Base-by-base conservation (phyloP, 2,888 invertebrate genomes). In the Germaria angustata region DNA sequence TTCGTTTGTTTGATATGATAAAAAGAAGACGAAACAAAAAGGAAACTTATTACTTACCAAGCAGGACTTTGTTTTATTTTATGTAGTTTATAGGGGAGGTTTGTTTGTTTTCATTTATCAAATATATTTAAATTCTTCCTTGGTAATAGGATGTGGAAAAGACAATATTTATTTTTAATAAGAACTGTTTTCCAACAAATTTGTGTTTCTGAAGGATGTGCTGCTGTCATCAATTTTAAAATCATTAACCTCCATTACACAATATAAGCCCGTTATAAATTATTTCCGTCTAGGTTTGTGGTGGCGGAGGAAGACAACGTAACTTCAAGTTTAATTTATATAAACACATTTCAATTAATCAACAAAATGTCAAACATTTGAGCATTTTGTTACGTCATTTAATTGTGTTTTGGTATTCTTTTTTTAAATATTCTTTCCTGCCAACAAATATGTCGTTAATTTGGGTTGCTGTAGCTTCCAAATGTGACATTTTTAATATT, bases 191-290 rank as follows among this genome's bases (percentile, higher is more conserved):
- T 15, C 1, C 8, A 39, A 7, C 8, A 66, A 55, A 63, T 68
- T 75, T 75, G 36, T 63, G 57, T 72, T 71, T 72, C 49, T 81
- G 63, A 68, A 77, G 44, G 66, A 76, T 55, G 46, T 72, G 76
- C 76, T 72, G 66, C 59, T 81, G 76, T 76, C 61, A 65, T 77
- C 65, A 77, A 72, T 66, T 72, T 81, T 53, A 51, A 44, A 72
- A 77, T 76, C 76, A 81, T 77, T 81, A 81, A 61, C 65, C 65
- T 39, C 17, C 15, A 17, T 55, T 69, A 53, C 17, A 72, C 44
- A 59, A 15, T 46, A 32, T 44, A 73, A 72, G 72, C 32, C 24
- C 11, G 44, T 72, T 66, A 81, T 59, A 76, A 71, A 76, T 76
- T 71, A 72, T 77, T 71, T 44, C n/a, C 15, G 51, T 36, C 53